Conservation (phyloP, 2,888 invertebrate genomes). For the Drosophila nr. perissopoda region DNA sequence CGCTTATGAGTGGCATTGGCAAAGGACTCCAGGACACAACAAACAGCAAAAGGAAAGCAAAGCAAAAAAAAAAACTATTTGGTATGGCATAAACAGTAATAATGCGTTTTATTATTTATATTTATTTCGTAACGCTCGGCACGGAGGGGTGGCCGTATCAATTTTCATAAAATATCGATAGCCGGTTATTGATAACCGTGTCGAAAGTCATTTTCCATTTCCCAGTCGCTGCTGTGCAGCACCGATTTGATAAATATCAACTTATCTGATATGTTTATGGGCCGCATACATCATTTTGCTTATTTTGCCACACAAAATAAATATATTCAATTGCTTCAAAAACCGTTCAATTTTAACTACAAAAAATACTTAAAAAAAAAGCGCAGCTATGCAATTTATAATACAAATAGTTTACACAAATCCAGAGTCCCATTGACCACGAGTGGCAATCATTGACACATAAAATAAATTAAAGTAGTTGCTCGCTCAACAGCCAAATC, state of each 20-base stretch:
- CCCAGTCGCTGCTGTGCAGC: constrained; percentile 34
- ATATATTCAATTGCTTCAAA: neutral
- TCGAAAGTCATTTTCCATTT: constrained; percentile 76
- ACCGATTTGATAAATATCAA: constrained; percentile 65
- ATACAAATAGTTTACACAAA: constrained; percentile 2
- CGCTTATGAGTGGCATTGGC: constrained; percentile 71
- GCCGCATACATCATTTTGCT: constrained; percentile 59
- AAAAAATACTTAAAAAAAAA: neutral
- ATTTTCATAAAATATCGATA: constrained; percentile 81
- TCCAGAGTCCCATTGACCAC: constrained; percentile 50
- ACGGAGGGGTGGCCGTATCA: constrained; percentile 57
- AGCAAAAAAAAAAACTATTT: constrained; percentile 65
- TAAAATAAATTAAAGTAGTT: constrained; percentile 42
- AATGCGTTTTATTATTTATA: constrained; percentile 79
- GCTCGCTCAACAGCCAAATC: constrained; percentile 19
- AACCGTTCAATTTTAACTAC: neutral
- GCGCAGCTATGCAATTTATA: neutral
- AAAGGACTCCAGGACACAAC: constrained; percentile 43
- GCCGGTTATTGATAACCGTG: constrained; percentile 78
- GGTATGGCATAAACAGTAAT: constrained; percentile 73
- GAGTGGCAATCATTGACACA: constrained; percentile 63
- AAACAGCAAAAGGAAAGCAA: constrained; percentile 17
- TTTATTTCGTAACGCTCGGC: constrained; percentile 57
- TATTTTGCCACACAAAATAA: neutral
- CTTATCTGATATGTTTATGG: constrained; percentile 54